These are phyloP conservation scores for Acanthis flammea DNA, from an alignment of 2,797 vertebrate species.

Conservation along the genomic window DNA sequence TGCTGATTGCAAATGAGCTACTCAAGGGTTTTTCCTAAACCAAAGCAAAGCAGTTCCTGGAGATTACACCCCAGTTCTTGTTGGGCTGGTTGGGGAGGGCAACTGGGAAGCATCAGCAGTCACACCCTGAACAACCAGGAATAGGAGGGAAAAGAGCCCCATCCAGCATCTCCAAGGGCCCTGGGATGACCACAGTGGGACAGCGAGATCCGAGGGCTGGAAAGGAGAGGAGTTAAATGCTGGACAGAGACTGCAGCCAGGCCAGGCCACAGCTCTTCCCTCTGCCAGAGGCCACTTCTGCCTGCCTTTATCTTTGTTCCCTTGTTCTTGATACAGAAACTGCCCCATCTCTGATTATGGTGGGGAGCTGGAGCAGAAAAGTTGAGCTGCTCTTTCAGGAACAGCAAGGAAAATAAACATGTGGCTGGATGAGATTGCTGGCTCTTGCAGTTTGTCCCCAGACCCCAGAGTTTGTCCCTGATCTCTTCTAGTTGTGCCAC, in stretches of 20 bases:
- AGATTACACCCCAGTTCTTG: background rate
- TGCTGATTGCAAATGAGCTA: background rate
- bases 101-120: background rate
- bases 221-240: background rate
- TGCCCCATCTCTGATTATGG: background rate
- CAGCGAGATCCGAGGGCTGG: fast-evolving
- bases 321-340: background rate
- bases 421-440: background rate
- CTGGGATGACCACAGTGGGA: background rate
- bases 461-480: background rate
- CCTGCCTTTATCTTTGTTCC: background rate
- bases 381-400: background rate
- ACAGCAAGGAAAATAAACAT: background rate
- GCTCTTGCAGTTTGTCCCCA: background rate
- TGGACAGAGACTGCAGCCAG: fast-evolving
- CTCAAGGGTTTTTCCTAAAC: background rate
- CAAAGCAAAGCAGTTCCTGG: background rate
- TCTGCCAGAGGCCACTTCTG: background rate
- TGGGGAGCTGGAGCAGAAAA: background rate
- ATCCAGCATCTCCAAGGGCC: background rate
- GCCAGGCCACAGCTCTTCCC: background rate
- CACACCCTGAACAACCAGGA: background rate
- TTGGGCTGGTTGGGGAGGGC: background rate
- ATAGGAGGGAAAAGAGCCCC: background rate
- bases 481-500: background rate